These are phyloP conservation scores for Gonatopus flavifemur DNA, from an alignment of 1,140 invertebrate genomes.

Conservation along the genomic window DNA sequence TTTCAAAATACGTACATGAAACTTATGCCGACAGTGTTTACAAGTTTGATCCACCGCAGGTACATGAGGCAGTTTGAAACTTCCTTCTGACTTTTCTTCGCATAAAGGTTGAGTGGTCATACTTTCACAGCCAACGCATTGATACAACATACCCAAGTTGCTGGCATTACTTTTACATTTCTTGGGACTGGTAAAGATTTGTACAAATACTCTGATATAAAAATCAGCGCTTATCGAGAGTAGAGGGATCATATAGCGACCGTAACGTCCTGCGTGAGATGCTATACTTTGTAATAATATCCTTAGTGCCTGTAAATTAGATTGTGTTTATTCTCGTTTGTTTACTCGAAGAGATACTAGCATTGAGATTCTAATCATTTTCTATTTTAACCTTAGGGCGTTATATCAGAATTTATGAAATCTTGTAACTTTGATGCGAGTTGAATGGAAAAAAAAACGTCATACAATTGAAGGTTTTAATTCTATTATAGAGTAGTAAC, in stretches of 20 bases:
- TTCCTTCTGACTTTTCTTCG: slow-evolving; percentile 61
- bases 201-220: slow-evolving; percentile 94
- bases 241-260: slow-evolving; percentile 88
- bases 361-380: too few species aligned
- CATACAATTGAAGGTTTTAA: too few species aligned
- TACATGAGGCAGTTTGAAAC: slow-evolving; percentile 65
- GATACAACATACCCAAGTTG: slow-evolving; percentile 84
- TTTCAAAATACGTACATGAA: slow-evolving; percentile 70
- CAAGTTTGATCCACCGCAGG: slow-evolving; percentile 71
- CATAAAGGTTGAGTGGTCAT: slow-evolving; percentile 77
- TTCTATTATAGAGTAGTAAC: too few species aligned
- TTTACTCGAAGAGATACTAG: too few species aligned
- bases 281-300: slow-evolving; percentile 92
- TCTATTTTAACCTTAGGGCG: too few species aligned
- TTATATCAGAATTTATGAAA: slow-evolving; percentile 1
- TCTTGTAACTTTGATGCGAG: not conserved
- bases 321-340: too few species aligned
- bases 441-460: too few species aligned
- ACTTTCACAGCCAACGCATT: slow-evolving; percentile 86
- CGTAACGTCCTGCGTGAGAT: slow-evolving; percentile 88
- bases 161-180: slow-evolving; percentile 84
- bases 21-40: slow-evolving; percentile 72
- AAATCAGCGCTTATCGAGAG: slow-evolving; percentile 95
- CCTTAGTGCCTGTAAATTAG: slow-evolving; percentile 72
- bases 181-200: slow-evolving; percentile 74